phyloP scores from a whole-genome alignment of 2,797 vertebrate genomes.

The Agapornis canus region DNA sequence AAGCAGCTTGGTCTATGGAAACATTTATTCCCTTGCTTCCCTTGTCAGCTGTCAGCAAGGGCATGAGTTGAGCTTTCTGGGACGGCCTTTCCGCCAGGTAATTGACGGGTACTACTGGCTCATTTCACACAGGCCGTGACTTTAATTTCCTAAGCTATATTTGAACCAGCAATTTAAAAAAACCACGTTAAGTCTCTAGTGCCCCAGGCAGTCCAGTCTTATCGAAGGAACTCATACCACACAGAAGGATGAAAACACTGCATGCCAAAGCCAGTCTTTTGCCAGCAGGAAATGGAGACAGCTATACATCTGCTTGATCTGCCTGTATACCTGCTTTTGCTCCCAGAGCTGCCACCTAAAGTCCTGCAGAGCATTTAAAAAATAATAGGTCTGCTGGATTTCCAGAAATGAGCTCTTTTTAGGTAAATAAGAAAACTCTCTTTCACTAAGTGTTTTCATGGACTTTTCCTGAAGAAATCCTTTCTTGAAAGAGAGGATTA shows the following conservation, averaged over 20 bases:
- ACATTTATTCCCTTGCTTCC: neutral
- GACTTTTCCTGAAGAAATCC: neutral
- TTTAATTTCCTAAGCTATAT: constrained; percentile 17
- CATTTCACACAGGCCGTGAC: neutral
- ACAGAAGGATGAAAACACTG: neutral
- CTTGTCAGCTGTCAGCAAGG: neutral
- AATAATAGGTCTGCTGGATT: neutral
- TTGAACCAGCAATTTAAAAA: constrained; percentile 19
- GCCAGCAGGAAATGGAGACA: neutral
- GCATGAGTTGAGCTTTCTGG: neutral
- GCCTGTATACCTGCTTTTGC: neutral
- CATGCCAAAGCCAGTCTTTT: neutral
- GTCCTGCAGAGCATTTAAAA: neutral
- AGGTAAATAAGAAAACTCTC: neutral
- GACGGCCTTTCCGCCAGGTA: neutral
- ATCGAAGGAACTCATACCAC: fast-evolving
- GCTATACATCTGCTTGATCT: neutral
- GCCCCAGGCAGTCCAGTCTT: neutral
- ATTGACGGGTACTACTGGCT: neutral
- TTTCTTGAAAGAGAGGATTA: neutral
- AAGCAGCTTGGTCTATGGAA: neutral
- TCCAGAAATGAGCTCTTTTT: neutral
- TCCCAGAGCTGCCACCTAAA: neutral
- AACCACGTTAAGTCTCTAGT: neutral
- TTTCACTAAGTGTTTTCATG: neutral